Evolutionary conservation across 1,140 invertebrate species (phyloP), one percentile per base, ranked within the genome.

Genomic region (Oncopodura yosiiana): DNA sequence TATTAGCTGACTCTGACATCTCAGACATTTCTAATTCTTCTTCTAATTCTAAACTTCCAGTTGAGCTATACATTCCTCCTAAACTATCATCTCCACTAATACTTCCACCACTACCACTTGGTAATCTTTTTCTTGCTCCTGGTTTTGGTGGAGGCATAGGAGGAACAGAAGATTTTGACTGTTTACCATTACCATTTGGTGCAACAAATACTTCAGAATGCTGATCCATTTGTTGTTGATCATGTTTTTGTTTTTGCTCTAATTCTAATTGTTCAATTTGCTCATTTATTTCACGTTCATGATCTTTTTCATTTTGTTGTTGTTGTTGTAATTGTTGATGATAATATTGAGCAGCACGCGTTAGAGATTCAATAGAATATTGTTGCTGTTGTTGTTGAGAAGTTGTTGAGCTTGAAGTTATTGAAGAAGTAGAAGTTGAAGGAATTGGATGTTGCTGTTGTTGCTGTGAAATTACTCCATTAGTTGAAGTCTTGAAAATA

Each of bases 141-240:
- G 59, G 59, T 42, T 64, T 64, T 9, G 62, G 62, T 16, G 62
- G 62, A 18, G 62, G 62, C 24, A 43, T 51, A 11, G 62, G 62
- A 27, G 61, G 60, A 44, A 58, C 58, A n/a, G n/a, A n/a, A n/a
- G n/a, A n/a, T n/a, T 16, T 46, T 48, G 18, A 53, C 30, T 26
- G 50, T 39, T 44, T 53, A 32, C 27, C 19, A 19, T 46, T n/a
- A n/a, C n/a, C n/a, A n/a, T 34, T 49, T 49, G 30, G 43, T 29
- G 38, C 37, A 32, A 23, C 18, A 3, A 3, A 5, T 27, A 19
- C 44, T 30, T 19, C 44, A 27, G 3, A 32, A 27, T 1, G 43
- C 4, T 26, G 19, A 27, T 45, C 18, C 37, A 18, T 2, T 32
- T 27, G 39, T 12, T 18, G 27, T 53, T 18, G 43, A 5, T 14